Conservation (phyloP, 2,888 invertebrate genomes). For the Idaea straminata region DNA sequence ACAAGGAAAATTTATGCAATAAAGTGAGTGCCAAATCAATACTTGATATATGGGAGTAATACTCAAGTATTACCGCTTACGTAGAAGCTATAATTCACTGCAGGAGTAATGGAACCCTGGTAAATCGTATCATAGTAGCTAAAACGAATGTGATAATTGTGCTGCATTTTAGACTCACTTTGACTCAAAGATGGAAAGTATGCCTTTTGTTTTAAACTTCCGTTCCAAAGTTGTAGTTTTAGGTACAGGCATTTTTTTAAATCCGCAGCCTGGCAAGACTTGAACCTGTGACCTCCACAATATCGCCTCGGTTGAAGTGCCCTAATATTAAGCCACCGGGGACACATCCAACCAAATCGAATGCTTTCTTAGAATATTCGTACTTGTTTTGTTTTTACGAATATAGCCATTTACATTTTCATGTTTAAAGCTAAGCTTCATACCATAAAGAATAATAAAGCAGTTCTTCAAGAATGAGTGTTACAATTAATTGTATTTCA, state of each 20-base stretch:
- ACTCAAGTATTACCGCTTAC: neutral
- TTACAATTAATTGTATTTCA: too few relatives aligned
- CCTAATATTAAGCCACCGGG: too few relatives aligned
- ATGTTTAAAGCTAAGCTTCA: too few relatives aligned
- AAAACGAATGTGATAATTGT: neutral
- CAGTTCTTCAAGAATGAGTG: too few relatives aligned
- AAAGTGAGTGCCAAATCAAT: neutral
- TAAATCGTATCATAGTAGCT: neutral
- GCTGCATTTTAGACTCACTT: neutral
- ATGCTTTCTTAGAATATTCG: too few relatives aligned
- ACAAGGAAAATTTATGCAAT: neutral
- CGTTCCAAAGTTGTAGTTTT: neutral
- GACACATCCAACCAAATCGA: too few relatives aligned
- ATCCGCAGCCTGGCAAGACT: too few relatives aligned
- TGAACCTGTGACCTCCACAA: too few relatives aligned
- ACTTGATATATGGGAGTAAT: neutral
- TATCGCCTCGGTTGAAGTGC: too few relatives aligned
- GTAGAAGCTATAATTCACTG: neutral
- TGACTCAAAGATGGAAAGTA: neutral
- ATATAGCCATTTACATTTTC: too few relatives aligned
- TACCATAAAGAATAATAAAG: too few relatives aligned
- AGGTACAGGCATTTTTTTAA: neutral
- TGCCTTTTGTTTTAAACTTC: neutral
- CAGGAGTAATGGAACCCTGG: neutral
- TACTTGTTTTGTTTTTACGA: too few relatives aligned